Conservation (phyloP, 2,888 invertebrate genomes). For the Mythimna vitellina region DNA sequence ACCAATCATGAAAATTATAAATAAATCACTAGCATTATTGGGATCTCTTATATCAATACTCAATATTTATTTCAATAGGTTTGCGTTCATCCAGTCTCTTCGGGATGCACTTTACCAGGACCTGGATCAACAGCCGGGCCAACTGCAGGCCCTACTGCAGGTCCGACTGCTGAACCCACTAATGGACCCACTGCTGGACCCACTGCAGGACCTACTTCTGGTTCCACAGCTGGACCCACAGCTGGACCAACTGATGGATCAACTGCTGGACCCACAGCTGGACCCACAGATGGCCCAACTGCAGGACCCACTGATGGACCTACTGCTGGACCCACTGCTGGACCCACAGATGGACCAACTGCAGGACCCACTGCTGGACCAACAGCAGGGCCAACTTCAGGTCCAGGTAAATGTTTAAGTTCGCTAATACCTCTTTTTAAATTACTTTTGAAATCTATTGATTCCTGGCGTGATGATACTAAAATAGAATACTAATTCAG, state of each 20-base stretch:
- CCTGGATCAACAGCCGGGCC: background rate
- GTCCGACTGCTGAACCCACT: too few species aligned
- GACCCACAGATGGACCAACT: too few species aligned
- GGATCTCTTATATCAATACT: background rate
- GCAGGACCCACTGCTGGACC: too few species aligned
- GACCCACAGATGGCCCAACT: too few species aligned
- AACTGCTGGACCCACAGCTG: too few species aligned
- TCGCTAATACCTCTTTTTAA: background rate
- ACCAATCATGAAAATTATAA: background rate
- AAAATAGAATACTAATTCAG: background rate
- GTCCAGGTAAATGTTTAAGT: background rate
- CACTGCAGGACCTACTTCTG: too few species aligned
- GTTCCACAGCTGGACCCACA: too few species aligned
- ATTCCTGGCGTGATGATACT: too few species aligned
- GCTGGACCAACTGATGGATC: too few species aligned
- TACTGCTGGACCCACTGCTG: background rate
- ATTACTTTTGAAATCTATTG: background rate
- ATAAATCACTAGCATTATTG: background rate
- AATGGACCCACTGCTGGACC: too few species aligned
- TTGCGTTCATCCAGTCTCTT: constrained; percentile 69
- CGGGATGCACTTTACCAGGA: constrained; percentile 72
- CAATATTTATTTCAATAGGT: constrained; percentile 66
- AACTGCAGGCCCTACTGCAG: too few species aligned
- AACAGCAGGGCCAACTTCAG: background rate
- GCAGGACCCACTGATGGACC: too few species aligned